Evolutionary conservation across 2,797 vertebrate species (phyloP).

Genomic region (Microtus californicus): DNA sequence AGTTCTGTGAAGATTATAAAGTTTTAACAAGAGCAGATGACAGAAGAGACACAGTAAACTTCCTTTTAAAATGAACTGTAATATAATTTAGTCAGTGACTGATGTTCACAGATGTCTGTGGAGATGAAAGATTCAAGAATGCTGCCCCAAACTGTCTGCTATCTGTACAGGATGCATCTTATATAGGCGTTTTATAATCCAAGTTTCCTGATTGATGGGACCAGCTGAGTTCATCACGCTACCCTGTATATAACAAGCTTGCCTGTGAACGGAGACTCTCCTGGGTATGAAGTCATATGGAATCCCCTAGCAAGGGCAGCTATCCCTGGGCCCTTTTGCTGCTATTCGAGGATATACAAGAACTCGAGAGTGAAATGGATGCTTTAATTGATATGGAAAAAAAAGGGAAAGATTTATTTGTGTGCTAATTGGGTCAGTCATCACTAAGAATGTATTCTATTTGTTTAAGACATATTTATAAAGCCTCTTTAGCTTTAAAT

Average conservation of each 20-base stretch:
- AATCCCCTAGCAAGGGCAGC: background rate
- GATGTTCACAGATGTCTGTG: background rate
- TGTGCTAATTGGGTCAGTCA: background rate
- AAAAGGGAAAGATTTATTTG: background rate
- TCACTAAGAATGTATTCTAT: background rate
- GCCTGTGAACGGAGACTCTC: background rate
- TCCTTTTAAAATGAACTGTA: conserved; percentile 30
- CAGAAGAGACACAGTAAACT: background rate
- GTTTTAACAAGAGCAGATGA: background rate
- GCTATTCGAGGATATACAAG: background rate
- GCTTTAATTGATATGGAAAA: background rate
- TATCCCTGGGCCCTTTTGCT: background rate
- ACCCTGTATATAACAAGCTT: background rate
- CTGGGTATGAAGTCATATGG: background rate
- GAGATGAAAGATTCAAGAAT: background rate
- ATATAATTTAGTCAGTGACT: background rate
- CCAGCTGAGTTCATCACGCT: background rate
- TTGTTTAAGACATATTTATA: background rate
- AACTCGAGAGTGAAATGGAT: conserved; percentile 2
- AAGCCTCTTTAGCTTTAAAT: background rate
- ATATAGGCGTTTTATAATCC: background rate
- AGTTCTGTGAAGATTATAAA: conserved; percentile 41
- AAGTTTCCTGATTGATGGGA: background rate
- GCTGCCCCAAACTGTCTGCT: background rate
- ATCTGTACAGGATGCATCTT: background rate